phyloP scores from a whole-genome alignment of 1,140 invertebrate species.

The Philopotamus ludificatus region DNA sequence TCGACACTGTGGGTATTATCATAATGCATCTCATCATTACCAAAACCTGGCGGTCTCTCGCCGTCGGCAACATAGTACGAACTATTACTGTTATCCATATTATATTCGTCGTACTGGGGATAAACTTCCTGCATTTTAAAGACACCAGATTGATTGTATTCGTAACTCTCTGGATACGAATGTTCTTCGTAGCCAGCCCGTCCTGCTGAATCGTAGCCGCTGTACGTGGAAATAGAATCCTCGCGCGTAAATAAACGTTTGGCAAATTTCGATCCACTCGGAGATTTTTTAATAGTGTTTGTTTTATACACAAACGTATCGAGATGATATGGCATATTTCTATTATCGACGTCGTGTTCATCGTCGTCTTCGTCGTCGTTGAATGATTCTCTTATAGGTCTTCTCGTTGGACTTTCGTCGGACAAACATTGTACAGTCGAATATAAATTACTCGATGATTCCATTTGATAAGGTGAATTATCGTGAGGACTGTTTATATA shows the following conservation, averaged over 20 bases:
- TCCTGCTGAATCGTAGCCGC: conserved; percentile 51
- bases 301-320: conserved; percentile 55
- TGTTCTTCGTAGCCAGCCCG: conserved; percentile 52
- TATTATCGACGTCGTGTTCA: conserved; percentile 44
- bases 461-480: conserved; percentile 29
- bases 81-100: conserved; percentile 26
- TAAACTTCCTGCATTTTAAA: conserved; percentile 55
- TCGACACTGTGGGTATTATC: conserved; percentile 6
- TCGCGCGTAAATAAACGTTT: conserved; percentile 52
- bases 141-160: conserved; percentile 48
- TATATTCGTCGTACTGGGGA: conserved; percentile 52
- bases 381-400: conserved; percentile 17
- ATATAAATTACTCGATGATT: conserved; percentile 31
- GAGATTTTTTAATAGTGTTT: conserved; percentile 55
- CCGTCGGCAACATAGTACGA: conserved; percentile 19
- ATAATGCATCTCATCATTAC: background rate
- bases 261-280: conserved; percentile 49
- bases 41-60: background rate
- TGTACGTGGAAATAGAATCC: conserved; percentile 50
- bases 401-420: conserved; percentile 44
- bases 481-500: conserved; percentile 31
- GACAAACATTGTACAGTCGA: conserved; percentile 38
- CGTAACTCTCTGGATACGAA: conserved; percentile 53
- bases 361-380: conserved; percentile 39
- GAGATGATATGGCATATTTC: conserved; percentile 45